Base-by-base conservation (phyloP, 2,797 vertebrate species). In the Paedocypris micromegethes region DNA sequence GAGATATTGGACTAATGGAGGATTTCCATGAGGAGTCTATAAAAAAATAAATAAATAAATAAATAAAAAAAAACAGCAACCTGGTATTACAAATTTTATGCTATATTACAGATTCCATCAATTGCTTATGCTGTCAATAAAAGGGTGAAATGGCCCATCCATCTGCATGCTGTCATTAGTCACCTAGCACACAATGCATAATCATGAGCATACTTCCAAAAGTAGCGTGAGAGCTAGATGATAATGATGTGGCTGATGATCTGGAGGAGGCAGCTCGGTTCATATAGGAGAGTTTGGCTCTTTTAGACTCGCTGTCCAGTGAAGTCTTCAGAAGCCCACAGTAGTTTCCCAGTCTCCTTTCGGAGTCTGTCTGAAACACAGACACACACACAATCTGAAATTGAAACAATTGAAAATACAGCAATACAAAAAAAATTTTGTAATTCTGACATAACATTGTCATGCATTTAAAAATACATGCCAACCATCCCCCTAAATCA, bases 231-330 rank as follows among this genome's bases (percentile, higher is more conserved):
- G 82, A 82, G 83, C 83, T 92, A 86, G 90, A 91, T 75, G 90
- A 80, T 70, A 87, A 76, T 47, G 93, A 90, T 76, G 86, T 87
- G 86, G 89, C 85, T 37, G 91, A 38, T 2, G 83, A 84, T 77
- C 87, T 88, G 6, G 88, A 86, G 84, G 91, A 95, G 44, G 91
- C 87, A 49, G 90, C 83, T 83, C 89, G 85, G 73, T 86, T 92
- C 78, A 83, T 87, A 86, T 91, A 96, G 2, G 94, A 94, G 63
- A 99, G 87, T 79, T 98, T 98, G 81, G 94, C 94, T 83, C 95
- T 92, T 89, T 98, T 98, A 60, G 93, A 92, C 78, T 98, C 94
- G 3, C 88, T 91, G 72, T 98, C 94, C 73, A 90, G 91, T 51
- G 85, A 86, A 68, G 88, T 82, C 66, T 86, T 90, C 68, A 93